Evolutionary conservation across 1,140 invertebrate species (phyloP).

Genomic region (Callitettix versicolor): DNA sequence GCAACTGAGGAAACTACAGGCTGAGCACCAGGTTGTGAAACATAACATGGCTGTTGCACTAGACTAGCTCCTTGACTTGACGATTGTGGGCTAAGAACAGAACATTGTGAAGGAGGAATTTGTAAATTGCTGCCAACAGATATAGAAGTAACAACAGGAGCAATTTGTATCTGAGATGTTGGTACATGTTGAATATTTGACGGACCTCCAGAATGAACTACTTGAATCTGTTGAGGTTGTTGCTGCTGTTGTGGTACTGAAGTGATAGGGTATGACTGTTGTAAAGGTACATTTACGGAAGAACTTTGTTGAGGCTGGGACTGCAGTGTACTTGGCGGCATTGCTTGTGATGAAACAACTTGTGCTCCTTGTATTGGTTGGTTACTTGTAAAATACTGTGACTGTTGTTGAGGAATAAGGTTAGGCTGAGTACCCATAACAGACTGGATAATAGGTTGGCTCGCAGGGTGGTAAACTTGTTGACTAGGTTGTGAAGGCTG

Average conservation of each 20-base stretch:
- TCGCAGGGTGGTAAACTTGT: slow-evolving; percentile 35
- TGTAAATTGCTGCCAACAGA: neutral
- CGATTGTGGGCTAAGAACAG: slow-evolving; percentile 18
- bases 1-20: slow-evolving; percentile 21
- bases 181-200: slow-evolving; percentile 7
- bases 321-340: slow-evolving; percentile 8
- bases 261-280: slow-evolving; percentile 13
- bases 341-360: neutral
- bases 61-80: slow-evolving; percentile 38
- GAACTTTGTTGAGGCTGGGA: slow-evolving; percentile 8
- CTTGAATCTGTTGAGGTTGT: slow-evolving; percentile 16
- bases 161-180: neutral
- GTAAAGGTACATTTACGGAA: neutral
- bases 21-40: slow-evolving; percentile 29
- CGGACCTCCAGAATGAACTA: neutral
- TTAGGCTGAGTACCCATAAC: slow-evolving; percentile 35
- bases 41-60: slow-evolving; percentile 34
- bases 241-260: slow-evolving; percentile 17
- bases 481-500: slow-evolving; percentile 36
- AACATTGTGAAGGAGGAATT: slow-evolving; percentile 24
- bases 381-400: slow-evolving; percentile 11
- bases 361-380: slow-evolving; percentile 9
- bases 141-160: neutral
- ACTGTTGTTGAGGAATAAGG: slow-evolving; percentile 18
- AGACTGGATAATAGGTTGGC: slow-evolving; percentile 36